Evolutionary conservation across 2,888 invertebrate species (phyloP).

Genomic region (Drosophila meridionalis): DNA sequence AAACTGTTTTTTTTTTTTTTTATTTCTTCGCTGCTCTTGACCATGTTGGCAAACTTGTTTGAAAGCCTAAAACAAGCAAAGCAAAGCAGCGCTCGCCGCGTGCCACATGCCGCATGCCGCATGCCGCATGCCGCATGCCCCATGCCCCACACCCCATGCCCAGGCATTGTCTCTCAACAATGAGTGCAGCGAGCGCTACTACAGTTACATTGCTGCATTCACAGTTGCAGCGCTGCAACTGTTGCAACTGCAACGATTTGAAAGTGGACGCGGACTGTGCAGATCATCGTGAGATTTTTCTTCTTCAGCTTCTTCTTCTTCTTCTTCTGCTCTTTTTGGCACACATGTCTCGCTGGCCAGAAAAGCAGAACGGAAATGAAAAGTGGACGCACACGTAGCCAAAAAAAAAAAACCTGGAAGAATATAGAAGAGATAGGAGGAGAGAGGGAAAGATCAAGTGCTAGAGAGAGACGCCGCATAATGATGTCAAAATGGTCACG

Average conservation of each 20-base stretch:
- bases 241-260: conserved; percentile 20
- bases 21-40: conserved; percentile 48
- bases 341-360: conserved; percentile 31
- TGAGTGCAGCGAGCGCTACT: conserved; percentile 23
- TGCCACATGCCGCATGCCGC: conserved; percentile 3
- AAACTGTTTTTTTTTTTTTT: conserved; percentile 23
- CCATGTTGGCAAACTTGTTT: conserved; percentile 71
- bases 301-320: conserved; percentile 22
- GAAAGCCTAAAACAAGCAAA: conserved; percentile 45
- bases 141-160: background rate
- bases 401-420: conserved; percentile 11
- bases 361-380: conserved; percentile 68
- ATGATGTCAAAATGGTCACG: conserved; percentile 76
- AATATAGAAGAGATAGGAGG: background rate
- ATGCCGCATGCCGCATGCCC: background rate
- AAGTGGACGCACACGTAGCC: conserved; percentile 64
- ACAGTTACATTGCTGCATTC: conserved; percentile 20
- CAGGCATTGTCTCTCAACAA: conserved; percentile 39
- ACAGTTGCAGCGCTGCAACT: conserved; percentile 20
- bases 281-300: conserved; percentile 59
- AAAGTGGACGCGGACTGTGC: conserved; percentile 21
- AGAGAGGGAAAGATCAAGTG: background rate
- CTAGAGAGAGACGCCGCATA: background rate
- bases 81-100: conserved; percentile 2
- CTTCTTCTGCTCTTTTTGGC: conserved; percentile 7